A percentile compares a stretch with the other conserved stretches of the same genome.
Evolutionary conservation across 2,888 invertebrate genomes (phyloP).

Genomic region (Charanyca ferruginea): DNA sequence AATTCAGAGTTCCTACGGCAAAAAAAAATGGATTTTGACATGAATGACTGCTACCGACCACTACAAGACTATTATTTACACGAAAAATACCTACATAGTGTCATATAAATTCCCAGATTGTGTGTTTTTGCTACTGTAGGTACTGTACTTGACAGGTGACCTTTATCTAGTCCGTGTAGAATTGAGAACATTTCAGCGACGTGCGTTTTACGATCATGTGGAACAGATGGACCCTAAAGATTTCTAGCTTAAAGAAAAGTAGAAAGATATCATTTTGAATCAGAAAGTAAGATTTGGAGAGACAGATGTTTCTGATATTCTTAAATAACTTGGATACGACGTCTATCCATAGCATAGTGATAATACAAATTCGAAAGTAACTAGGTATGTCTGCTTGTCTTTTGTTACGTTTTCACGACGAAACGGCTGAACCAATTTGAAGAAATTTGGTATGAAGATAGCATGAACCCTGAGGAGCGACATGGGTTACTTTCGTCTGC

Average conservation of each 20-base stretch:
- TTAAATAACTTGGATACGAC: background rate
- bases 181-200: slow-evolving; percentile 36
- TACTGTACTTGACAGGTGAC: slow-evolving; percentile 30
- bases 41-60: background rate
- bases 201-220: slow-evolving; percentile 30
- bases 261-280: slow-evolving; percentile 7
- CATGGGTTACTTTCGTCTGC: background rate
- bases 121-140: slow-evolving; percentile 2
- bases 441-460: no score
- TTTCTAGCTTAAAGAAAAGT: slow-evolving; percentile 10
- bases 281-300: background rate
- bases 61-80: no score
- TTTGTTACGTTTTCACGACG: no score
- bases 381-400: no score
- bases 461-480: no score
- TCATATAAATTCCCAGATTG: background rate
- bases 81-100: background rate
- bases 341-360: no score
- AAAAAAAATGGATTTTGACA: no score
- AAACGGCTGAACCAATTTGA: no score
- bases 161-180: slow-evolving; percentile 34
- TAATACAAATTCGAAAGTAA: no score
- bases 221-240: slow-evolving; percentile 16
- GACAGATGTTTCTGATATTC: background rate
- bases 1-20: no score